These are phyloP conservation scores for Melolontha melolontha DNA, from an alignment of 2,888 invertebrate species.

Conservation along the genomic window DNA sequence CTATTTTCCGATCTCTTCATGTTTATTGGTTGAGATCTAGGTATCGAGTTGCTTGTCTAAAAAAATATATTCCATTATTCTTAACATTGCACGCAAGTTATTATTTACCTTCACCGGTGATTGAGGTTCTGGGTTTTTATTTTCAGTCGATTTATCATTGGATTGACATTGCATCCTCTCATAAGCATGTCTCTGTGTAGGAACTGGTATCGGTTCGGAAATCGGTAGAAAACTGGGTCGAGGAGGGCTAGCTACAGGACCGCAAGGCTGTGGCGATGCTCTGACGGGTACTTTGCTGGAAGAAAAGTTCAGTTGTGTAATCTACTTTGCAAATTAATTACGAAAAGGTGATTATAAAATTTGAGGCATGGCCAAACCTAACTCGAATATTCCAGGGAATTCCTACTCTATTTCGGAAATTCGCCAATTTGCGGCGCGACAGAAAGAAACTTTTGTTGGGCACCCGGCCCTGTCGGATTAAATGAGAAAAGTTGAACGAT, in stretches of 20 bases:
- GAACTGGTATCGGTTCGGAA: constrained; percentile 83
- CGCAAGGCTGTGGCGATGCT: constrained; percentile 47
- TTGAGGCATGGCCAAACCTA: too few species aligned
- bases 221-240: constrained; percentile 77
- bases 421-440: too few species aligned
- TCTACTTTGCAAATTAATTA: too few species aligned
- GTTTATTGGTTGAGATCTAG: constrained; percentile 88
- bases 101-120: constrained; percentile 48
- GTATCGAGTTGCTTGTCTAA: constrained; percentile 69
- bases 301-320: constrained; percentile 3
- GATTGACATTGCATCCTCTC: constrained; percentile 60
- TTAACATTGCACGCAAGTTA: neutral
- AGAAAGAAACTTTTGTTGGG: too few species aligned
- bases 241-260: constrained; percentile 70
- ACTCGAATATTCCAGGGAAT: too few species aligned
- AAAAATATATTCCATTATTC: neutral
- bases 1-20: constrained; percentile 82
- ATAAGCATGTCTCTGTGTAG: constrained; percentile 72
- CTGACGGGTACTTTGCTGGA: constrained; percentile 40
- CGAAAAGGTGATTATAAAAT: too few species aligned
- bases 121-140: constrained; percentile 47
- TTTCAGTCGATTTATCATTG: constrained; percentile 31
- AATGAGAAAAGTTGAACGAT: too few species aligned
- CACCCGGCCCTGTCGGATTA: too few species aligned
- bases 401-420: too few species aligned